These are phyloP conservation scores for Chaenogobius annularis DNA, from an alignment of 2,113 vertebrate genomes.

Conservation along the genomic window DNA sequence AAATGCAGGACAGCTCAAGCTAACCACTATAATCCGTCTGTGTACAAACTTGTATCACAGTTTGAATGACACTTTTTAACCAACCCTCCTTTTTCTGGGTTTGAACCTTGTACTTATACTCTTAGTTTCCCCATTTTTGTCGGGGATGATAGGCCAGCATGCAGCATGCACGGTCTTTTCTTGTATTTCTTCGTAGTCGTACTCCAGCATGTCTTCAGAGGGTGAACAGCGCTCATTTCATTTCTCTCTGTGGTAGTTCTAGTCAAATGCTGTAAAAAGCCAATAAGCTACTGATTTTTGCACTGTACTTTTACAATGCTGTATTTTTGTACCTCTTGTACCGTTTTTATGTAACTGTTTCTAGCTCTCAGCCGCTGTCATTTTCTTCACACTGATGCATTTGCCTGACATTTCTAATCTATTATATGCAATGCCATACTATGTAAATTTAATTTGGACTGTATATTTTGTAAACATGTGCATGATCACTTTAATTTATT, in stretches of 20 bases:
- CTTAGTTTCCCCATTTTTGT: slow-evolving; percentile 88
- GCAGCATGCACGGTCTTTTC: slow-evolving; percentile 76
- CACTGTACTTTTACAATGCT: slow-evolving; percentile 59
- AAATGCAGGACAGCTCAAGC: slow-evolving; percentile 80
- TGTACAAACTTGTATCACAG: slow-evolving; percentile 79
- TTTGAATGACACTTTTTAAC: slow-evolving; percentile 70
- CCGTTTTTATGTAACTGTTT: slow-evolving; percentile 56
- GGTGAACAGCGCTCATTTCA: slow-evolving; percentile 77
- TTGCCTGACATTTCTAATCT: slow-evolving; percentile 78
- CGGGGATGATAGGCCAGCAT: slow-evolving; percentile 81
- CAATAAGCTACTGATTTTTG: slow-evolving; percentile 66
- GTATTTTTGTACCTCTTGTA: slow-evolving; percentile 72
- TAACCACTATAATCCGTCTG: slow-evolving; percentile 69
- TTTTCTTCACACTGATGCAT: slow-evolving; percentile 76
- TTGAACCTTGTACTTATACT: slow-evolving; percentile 82
- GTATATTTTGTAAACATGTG: slow-evolving; percentile 86
- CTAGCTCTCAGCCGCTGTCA: slow-evolving; percentile 71
- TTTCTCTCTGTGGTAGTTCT: slow-evolving; percentile 70
- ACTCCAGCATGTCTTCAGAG: slow-evolving; percentile 86
- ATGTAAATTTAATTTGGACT: slow-evolving; percentile 80
- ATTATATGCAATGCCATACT: slow-evolving; percentile 74
- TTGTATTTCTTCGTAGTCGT: slow-evolving; percentile 82
- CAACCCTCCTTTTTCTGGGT: slow-evolving; percentile 67
- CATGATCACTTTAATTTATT: slow-evolving; percentile 98
- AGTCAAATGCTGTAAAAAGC: slow-evolving; percentile 63